These are phyloP conservation scores for Thermophis baileyi DNA, from an alignment of 2,113 vertebrate genomes.

Conservation along the genomic window DNA sequence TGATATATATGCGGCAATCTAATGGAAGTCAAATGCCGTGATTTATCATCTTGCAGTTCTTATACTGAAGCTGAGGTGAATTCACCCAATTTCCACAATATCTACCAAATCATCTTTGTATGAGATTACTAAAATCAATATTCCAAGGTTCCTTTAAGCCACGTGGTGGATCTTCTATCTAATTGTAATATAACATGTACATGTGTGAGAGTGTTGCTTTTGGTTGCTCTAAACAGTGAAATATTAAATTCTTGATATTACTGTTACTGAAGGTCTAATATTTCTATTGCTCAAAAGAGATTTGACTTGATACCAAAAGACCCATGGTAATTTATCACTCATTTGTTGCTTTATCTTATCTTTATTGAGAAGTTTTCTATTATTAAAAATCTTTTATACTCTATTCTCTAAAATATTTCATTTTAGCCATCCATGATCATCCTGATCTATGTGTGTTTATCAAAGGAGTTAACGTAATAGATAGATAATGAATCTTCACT, in stretches of 20 bases:
- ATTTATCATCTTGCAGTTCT: not conserved
- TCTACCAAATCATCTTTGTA: not conserved
- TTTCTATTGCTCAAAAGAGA: not conserved
- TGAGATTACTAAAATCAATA: not conserved
- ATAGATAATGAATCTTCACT: not conserved
- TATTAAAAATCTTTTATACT: not conserved
- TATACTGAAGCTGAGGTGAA: not conserved
- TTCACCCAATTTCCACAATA: not conserved
- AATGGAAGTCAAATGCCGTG: not conserved
- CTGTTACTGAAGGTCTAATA: not conserved
- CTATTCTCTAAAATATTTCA: not conserved
- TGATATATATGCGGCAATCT: not conserved
- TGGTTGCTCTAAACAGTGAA: not conserved
- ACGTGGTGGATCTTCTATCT: not conserved
- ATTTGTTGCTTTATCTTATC: not conserved
- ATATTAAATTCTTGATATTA: not conserved
- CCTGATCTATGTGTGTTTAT: not conserved
- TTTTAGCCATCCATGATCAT: not conserved
- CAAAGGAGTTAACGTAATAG: not conserved
- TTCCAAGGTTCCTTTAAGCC: not conserved
- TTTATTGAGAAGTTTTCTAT: not conserved
- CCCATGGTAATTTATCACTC: not conserved
- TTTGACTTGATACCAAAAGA: not conserved
- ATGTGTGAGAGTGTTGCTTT: not conserved
- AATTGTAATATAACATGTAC: not conserved